Conservation (phyloP, 2,113 vertebrate genomes). For the Erinaceus europaeus region DNA sequence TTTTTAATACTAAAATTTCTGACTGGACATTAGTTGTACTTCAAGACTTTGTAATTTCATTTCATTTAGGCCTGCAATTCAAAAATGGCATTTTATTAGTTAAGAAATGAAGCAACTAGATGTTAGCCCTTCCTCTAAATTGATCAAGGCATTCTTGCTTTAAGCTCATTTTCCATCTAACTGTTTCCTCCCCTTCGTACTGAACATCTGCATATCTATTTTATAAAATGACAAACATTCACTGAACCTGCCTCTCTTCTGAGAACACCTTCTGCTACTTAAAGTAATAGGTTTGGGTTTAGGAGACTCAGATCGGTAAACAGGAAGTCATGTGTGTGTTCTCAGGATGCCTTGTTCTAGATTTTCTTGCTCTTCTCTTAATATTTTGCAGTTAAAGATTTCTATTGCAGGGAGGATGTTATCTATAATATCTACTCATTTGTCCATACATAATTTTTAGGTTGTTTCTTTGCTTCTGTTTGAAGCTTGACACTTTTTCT, state of each 20-base stretch:
- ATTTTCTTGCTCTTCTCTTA: neutral
- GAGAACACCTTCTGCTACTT: neutral
- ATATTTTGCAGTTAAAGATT: neutral
- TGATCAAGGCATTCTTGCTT: neutral
- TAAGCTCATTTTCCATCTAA: neutral
- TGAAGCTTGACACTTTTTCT: neutral
- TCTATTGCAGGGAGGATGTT: too few species aligned
- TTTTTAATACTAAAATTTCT: too few species aligned
- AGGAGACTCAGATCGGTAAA: neutral
- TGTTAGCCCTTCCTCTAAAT: neutral
- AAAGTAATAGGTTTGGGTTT: fast-evolving
- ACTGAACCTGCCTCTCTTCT: neutral
- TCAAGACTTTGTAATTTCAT: constrained; percentile 8
- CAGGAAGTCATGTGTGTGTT: neutral
- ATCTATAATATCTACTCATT: neutral
- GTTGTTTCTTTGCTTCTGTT: neutral
- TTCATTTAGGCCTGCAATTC: neutral
- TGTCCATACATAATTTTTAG: neutral
- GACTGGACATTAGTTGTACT: neutral
- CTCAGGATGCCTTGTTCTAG: neutral
- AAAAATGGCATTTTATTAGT: neutral
- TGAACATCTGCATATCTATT: neutral
- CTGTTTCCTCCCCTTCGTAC: neutral
- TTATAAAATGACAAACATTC: neutral
- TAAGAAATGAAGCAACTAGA: neutral